Evolutionary conservation across 2,888 invertebrate genomes (phyloP), one percentile per base, ranked within the genome.

Genomic region (Synergus itoensis): DNA sequence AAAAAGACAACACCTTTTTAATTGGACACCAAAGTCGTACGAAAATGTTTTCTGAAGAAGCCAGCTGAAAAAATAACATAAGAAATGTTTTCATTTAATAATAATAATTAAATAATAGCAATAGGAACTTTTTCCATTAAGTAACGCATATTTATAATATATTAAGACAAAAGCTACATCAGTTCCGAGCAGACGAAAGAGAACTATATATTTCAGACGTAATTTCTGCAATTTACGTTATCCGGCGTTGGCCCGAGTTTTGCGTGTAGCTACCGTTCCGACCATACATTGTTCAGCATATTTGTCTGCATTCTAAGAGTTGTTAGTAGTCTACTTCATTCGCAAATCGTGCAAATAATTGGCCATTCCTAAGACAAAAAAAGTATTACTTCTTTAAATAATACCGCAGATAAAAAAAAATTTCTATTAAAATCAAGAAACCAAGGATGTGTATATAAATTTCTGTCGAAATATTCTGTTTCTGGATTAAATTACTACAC

Each of bases 271-370:
- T 41, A 57, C 41, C 57, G 65, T 76, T 77, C 63, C 63, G 62
- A 80, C 73, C 57, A 80, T 80, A 77, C 41, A 75, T 80, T 80
- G 80, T 75, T 65, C 75, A 41, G 77, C 73, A 77, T 80, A 80
- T 80, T 80, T 77, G 80, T 77, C 77, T 77, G 62, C 80, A 76
- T 75, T 75, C 48, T 78, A 77, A 63, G 18, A 76, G 76, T 64
- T 53, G 69, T 43, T 73, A 78, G 79, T 21, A 62, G 53, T 79
- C 63, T 75, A 77, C 73, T 73, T 64, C 65, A 65, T 75, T 80
- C 28, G 21, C 28, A 28, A 28, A 11, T 76, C 41, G 60, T 76
- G 76, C 77, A 75, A 80, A 77, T 78, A 77, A 80, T 80, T 79
- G 79, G 69, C 76, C 67, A 28, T 69, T 48, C 28, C 28, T 14